Conservation (phyloP, 2,113 vertebrate genomes). For the Chloropsis cyanopogon region DNA sequence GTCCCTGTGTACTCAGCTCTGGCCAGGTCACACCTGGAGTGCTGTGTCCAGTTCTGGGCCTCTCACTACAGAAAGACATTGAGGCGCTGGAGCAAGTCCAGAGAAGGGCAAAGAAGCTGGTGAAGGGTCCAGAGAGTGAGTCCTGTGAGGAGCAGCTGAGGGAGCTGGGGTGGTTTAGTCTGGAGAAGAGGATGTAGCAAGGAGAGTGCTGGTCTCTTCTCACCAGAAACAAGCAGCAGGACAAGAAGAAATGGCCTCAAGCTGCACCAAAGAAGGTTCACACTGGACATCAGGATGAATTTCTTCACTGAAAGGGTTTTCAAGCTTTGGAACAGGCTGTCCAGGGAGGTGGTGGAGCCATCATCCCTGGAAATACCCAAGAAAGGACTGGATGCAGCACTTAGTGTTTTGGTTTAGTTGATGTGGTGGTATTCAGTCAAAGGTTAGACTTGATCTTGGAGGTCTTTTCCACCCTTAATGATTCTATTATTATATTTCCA, state of each 20-base stretch:
- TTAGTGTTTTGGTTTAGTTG: not conserved
- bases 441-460: not conserved
- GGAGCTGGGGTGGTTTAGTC: not conserved
- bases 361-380: not conserved
- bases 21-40: not conserved
- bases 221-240: accelerated
- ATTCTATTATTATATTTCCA: not conserved
- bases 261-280: not conserved
- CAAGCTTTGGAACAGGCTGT: not conserved
- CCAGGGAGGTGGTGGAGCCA: not conserved
- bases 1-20: not conserved
- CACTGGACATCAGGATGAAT: not conserved
- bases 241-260: not conserved
- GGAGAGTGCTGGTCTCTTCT: not conserved
- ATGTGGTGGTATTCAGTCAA: not conserved
- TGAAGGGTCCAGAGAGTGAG: not conserved
- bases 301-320: not conserved
- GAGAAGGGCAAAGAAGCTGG: not conserved
- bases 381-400: not conserved
- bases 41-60: not conserved
- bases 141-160: not conserved
- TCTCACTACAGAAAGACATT: not conserved
- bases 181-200: not conserved
- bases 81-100: not conserved
- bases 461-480: not conserved